phyloP scores from a whole-genome alignment of 2,797 vertebrate species.

The Hyperoplus immaculatus region DNA sequence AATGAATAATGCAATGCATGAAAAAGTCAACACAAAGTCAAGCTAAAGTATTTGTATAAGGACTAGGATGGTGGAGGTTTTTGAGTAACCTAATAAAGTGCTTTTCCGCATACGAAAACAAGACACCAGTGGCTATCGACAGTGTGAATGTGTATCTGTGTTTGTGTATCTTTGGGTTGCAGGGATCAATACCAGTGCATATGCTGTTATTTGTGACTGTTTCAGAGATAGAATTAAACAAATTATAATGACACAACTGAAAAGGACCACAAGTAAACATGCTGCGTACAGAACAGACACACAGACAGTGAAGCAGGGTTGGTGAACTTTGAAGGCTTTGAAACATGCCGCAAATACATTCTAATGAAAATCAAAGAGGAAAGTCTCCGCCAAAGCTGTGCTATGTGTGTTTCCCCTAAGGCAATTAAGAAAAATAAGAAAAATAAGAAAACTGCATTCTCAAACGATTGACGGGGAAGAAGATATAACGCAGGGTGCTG shows the following conservation, averaged over 20 bases:
- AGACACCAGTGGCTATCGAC: not conserved
- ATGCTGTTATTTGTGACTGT: conserved; percentile 38
- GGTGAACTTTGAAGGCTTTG: conserved; percentile 10
- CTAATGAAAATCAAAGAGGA: conserved; percentile 17
- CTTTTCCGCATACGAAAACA: conserved; percentile 25
- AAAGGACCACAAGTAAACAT: not conserved
- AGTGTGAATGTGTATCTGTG: not conserved
- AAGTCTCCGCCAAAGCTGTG: conserved; percentile 13
- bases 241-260: conserved; percentile 27
- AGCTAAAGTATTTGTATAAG: conserved; percentile 1
- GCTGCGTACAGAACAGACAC: not conserved
- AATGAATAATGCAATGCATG: conserved; percentile 22
- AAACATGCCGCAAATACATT: conserved; percentile 1
- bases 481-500: not conserved
- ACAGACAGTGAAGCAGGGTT: not conserved
- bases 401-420: conserved; percentile 3
- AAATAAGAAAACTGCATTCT: conserved; percentile 1
- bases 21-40: conserved; percentile 28
- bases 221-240: conserved; percentile 18
- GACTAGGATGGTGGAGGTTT: not conserved
- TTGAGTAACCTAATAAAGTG: conserved; percentile 18
- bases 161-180: not conserved
- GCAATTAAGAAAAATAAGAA: conserved; percentile 34
- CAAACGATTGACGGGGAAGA: conserved; percentile 21
- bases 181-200: conserved; percentile 45